Base-by-base conservation (phyloP, 2,113 vertebrate genomes). In the Pteronura brasiliensis region DNA sequence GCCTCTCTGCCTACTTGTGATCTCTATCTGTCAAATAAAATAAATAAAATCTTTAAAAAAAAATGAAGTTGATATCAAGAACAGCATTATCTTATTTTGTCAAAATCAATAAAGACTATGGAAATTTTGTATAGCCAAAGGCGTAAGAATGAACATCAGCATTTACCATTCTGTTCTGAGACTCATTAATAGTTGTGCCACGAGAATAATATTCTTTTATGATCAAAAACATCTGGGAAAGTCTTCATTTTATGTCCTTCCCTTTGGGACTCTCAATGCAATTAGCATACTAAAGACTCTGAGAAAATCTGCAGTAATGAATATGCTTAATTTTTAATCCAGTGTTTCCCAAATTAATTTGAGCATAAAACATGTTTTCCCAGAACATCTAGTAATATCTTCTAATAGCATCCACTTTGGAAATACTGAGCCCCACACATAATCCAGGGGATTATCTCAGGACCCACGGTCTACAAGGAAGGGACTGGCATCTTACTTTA, bases 61-160 rank as follows among this genome's bases (percentile, higher is more conserved):
- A 47, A 93, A 90, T 90, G 57, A 96, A 59, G 18, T n/a, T 61
- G 59, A n/a, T 91, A 69, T 82, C 63, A 81, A 94, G 27, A 97
- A 85, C 29, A 95, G 14, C 29, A 81, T 94, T 87, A 83, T 88
- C 55, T 92, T 92, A 18, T 87, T 87, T 93, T 91, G 36, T 81
- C 71, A 93, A 94, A 96, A 44, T 95, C 88, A 88, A 82, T 97
- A 71, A 96, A 83, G 25, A 86, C 88, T 69, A 77, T 44, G 93
- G 86, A 92, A 95, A 93, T 72, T 95, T 97, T 91, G n/a, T 97
- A 88, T 79, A 82, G 59, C 81, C 85, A 79, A 96, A 91, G 20
- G 93, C 85, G n/a, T 23, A 86, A 85, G 15, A 95, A 49, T 93
- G 17, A 97, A 67, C 39, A 72, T 72, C 61, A 79, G 61, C 49